phyloP scores from a whole-genome alignment of 2,797 vertebrate genomes.

The Hippopotamyrus pictus region DNA sequence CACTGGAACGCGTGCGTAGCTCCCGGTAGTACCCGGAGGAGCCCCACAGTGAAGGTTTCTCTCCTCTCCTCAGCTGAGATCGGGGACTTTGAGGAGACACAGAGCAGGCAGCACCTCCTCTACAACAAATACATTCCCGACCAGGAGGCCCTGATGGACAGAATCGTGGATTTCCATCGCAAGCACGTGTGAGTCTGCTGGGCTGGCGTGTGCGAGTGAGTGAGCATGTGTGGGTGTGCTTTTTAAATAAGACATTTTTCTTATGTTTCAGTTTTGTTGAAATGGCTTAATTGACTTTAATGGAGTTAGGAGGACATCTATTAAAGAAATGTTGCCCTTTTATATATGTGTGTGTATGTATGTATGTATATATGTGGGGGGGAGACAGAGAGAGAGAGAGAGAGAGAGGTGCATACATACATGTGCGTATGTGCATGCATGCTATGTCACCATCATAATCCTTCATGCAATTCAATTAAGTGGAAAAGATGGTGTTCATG shows the following conservation, averaged over 20 bases:
- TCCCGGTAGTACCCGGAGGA: background rate
- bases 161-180: conserved; percentile 82
- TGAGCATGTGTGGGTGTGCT: conserved; percentile 3
- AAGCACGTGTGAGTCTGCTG: conserved; percentile 59
- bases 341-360: background rate
- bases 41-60: background rate
- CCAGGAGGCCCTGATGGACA: conserved; percentile 83
- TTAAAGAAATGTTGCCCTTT: background rate
- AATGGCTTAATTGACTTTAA: background rate
- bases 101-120: conserved; percentile 81
- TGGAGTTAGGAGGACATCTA: background rate
- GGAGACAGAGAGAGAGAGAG: background rate
- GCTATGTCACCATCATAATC: background rate
- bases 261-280: background rate
- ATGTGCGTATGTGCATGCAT: background rate
- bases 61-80: conserved; percentile 71
- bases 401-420: background rate
- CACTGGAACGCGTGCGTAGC: background rate
- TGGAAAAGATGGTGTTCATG: background rate
- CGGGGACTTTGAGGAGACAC: conserved; percentile 85
- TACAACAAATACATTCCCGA: conserved; percentile 90
- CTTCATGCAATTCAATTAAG: background rate
- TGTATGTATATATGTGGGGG: background rate
- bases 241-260: background rate
- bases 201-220: background rate